Evolutionary conservation across 2,797 vertebrate species (phyloP).

Genomic region (Squalus acanthias): DNA sequence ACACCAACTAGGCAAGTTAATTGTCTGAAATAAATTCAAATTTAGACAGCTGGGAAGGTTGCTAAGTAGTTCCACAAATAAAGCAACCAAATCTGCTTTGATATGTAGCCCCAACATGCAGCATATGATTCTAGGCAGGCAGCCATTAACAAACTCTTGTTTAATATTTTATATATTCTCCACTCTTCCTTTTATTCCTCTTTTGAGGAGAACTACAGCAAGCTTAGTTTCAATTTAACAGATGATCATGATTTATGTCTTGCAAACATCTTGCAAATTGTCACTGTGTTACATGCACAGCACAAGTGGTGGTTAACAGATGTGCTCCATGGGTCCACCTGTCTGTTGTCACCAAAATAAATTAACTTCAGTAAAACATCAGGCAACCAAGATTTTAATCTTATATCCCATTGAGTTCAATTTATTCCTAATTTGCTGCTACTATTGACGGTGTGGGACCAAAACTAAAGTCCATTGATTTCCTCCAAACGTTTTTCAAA

Average conservation of each 20-base stretch:
- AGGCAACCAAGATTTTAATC: neutral
- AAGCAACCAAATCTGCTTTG: neutral
- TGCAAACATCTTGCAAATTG: neutral
- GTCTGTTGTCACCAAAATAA: neutral
- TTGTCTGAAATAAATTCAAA: neutral
- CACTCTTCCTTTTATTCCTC: neutral
- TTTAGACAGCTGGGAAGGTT: neutral
- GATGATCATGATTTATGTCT: neutral
- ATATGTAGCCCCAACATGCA: neutral
- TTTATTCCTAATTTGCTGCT: neutral
- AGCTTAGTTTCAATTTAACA: neutral
- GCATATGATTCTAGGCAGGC: neutral
- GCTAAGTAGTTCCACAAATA: neutral
- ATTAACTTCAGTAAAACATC: conserved; percentile 2
- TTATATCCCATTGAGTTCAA: neutral
- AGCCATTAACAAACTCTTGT: neutral
- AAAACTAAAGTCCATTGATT: neutral
- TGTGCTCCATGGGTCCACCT: neutral
- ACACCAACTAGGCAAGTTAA: neutral
- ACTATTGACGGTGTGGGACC: neutral
- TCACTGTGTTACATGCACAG: neutral
- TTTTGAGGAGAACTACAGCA: neutral
- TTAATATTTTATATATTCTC: neutral
- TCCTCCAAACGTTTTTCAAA: neutral
- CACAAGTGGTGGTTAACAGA: neutral